Conservation (phyloP, 2,888 invertebrate genomes). For the Patella ulyssiponensis region DNA sequence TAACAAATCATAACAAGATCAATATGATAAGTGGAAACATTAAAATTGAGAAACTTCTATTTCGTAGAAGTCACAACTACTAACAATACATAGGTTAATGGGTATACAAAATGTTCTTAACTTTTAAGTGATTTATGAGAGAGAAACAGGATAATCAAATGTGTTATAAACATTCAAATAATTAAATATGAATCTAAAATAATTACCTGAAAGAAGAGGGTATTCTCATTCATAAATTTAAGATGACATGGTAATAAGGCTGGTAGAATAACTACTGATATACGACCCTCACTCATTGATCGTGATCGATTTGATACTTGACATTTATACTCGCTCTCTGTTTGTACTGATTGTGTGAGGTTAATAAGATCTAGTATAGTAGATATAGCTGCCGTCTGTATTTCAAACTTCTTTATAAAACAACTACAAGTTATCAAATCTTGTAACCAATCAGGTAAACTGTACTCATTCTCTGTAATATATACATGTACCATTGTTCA, state of each 20-base stretch:
- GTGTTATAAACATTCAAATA: too few species aligned
- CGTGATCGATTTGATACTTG: slow-evolving; percentile 35
- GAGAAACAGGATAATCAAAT: too few species aligned
- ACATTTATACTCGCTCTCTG: slow-evolving; percentile 44
- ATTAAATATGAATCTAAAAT: not conserved
- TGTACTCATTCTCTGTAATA: slow-evolving; percentile 68
- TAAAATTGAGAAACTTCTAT: too few species aligned
- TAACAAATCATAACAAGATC: too few species aligned
- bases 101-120: too few species aligned
- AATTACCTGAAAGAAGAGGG: slow-evolving; percentile 78
- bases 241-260: slow-evolving; percentile 80
- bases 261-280: slow-evolving; percentile 81
- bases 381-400: slow-evolving; percentile 78
- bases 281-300: slow-evolving; percentile 60
- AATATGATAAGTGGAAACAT: too few species aligned
- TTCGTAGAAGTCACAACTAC: too few species aligned
- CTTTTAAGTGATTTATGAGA: too few species aligned
- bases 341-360: slow-evolving; percentile 75
- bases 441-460: slow-evolving; percentile 78
- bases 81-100: too few species aligned
- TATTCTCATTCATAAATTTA: slow-evolving; percentile 79
- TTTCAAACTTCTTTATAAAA: slow-evolving; percentile 76
- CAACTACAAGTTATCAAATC: slow-evolving; percentile 81
- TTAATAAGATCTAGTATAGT: slow-evolving; percentile 82
- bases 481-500: slow-evolving; percentile 9